phyloP scores from a whole-genome alignment of 2,113 vertebrate species.

The Malaclemys terrapin region DNA sequence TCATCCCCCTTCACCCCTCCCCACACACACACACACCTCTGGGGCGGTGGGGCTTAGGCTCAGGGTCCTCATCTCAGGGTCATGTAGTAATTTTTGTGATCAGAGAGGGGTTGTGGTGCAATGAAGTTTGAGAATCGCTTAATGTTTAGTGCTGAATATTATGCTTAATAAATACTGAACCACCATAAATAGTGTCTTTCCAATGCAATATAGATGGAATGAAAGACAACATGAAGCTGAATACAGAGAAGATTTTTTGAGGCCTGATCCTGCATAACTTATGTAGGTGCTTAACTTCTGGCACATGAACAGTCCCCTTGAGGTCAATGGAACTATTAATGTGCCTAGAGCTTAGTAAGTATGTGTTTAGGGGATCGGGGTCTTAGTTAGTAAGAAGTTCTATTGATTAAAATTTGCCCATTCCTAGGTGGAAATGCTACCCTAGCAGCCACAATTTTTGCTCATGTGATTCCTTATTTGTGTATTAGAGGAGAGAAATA shows the following conservation, averaged over 20 bases:
- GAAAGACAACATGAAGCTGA: neutral
- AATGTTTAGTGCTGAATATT: fast-evolving
- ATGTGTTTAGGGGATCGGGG: neutral
- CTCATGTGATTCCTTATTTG: neutral
- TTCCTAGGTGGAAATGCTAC: neutral
- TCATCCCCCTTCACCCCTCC: too few species aligned
- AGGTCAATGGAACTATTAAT: neutral
- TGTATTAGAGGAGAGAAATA: neutral
- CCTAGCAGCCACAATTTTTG: neutral
- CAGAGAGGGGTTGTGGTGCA: too few species aligned
- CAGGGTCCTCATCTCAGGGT: too few species aligned
- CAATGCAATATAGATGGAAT: neutral
- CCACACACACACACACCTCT: too few species aligned
- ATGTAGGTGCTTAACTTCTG: fast-evolving
- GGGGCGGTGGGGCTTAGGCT: too few species aligned
- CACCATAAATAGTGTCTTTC: fast-evolving
- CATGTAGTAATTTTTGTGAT: too few species aligned
- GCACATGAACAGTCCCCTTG: neutral
- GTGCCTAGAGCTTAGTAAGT: fast-evolving
- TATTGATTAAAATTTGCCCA: neutral
- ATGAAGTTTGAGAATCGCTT: too few species aligned
- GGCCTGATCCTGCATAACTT: fast-evolving
- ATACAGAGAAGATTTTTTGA: neutral
- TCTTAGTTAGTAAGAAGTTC: neutral
- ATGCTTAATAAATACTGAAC: neutral